Percentiles rank a stretch among this genome's conserved stretches.
phyloP scores from a whole-genome alignment of 2,888 invertebrate genomes.

The Ophioninae sp. region DNA sequence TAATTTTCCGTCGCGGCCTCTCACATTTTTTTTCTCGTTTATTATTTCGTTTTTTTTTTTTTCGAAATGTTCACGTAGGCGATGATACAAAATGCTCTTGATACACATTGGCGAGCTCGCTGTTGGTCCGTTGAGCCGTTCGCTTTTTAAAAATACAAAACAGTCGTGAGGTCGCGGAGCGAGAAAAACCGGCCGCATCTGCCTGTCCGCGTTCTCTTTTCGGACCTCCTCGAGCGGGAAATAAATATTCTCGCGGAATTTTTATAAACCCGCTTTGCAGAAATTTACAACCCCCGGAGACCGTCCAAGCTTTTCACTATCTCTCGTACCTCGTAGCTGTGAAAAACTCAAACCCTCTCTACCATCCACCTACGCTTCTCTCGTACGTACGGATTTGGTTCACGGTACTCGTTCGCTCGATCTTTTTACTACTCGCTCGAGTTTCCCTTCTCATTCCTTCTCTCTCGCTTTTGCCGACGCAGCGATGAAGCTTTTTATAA shows the following conservation, averaged over 20 bases:
- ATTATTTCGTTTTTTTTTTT: background rate
- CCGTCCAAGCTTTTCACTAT: constrained; percentile 1
- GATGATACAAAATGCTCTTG: constrained; percentile 6
- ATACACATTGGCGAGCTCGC: constrained; percentile 14
- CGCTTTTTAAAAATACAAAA: constrained; percentile 53
- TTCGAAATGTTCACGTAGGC: constrained; percentile 3
- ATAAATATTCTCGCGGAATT: constrained; percentile 63
- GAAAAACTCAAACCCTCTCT: constrained; percentile 15
- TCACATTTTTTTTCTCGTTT: constrained; percentile 12
- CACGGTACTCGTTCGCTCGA: constrained; percentile 14
- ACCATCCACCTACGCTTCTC: constrained; percentile 22
- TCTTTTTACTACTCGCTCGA: constrained; percentile 9
- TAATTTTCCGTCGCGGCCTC: constrained; percentile 12
- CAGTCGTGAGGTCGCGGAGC: constrained; percentile 34
- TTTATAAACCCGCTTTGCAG: constrained; percentile 60
- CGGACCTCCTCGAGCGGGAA: constrained; percentile 46
- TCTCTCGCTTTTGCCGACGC: background rate
- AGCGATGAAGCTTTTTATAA: background rate
- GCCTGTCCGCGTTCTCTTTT: constrained; percentile 23
- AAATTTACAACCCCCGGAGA: constrained; percentile 51
- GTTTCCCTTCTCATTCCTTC: background rate
- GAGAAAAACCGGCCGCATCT: constrained; percentile 13
- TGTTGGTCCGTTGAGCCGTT: constrained; percentile 24
- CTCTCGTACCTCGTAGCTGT: constrained; percentile 15
- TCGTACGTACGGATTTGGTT: constrained; percentile 33